phyloP scores from a whole-genome alignment of 1,140 invertebrate genomes.

The Maniola jurtina region DNA sequence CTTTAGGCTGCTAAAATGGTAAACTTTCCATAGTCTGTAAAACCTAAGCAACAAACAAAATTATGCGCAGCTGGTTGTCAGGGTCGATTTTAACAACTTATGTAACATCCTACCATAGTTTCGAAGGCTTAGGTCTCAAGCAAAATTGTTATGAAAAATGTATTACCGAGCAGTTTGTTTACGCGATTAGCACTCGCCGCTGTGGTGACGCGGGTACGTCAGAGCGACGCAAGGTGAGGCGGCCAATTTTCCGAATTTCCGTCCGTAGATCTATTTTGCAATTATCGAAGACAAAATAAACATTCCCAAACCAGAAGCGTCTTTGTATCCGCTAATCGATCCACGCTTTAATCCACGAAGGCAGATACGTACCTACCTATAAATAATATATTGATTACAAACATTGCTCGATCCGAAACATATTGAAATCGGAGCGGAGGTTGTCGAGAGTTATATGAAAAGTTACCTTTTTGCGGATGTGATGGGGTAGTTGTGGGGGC shows the following conservation, averaged over 20 bases:
- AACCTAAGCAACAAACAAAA: constrained; percentile 20
- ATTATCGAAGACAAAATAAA: constrained; percentile 9
- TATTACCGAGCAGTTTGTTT: constrained; percentile 47
- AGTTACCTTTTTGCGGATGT: constrained; percentile 42
- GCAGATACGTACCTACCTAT: constrained; percentile 27
- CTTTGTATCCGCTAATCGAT: constrained; percentile 21
- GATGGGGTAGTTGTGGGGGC: constrained; percentile 30
- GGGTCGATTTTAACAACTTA: constrained; percentile 36
- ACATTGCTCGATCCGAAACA: constrained; percentile 39
- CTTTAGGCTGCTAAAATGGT: no score
- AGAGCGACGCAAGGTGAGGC: constrained; percentile 49
- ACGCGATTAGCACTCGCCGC: constrained; percentile 45
- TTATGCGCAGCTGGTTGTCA: constrained; percentile 29
- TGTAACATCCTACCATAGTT: constrained; percentile 33
- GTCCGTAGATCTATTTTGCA: constrained; percentile 16
- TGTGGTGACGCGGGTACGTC: constrained; percentile 51
- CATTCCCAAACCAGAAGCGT: constrained; percentile 6
- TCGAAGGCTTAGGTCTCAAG: constrained; percentile 22
- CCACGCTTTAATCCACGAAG: constrained; percentile 15
- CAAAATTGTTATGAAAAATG: constrained; percentile 37
- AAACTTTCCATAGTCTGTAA: no score
- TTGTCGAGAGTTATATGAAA: constrained; percentile 1
- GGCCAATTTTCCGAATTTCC: constrained; percentile 47
- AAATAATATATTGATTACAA: constrained; percentile 48
- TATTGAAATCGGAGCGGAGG: not conserved